phyloP scores from a whole-genome alignment of 2,113 vertebrate species.

The Hypomesus transpacificus region DNA sequence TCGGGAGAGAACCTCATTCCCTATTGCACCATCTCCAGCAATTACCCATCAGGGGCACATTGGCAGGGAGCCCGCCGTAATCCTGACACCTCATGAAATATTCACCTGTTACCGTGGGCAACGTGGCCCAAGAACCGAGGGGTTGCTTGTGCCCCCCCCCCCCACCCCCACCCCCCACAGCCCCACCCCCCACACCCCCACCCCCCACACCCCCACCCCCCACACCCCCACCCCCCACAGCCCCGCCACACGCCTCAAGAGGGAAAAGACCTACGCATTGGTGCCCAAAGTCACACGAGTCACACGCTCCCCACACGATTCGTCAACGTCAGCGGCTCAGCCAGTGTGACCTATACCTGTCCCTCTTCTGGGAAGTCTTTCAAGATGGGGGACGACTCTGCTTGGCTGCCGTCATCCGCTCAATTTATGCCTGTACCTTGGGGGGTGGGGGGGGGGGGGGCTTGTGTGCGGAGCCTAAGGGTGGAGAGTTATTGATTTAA shows the following conservation, averaged over 20 bases:
- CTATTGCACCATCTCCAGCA: conserved; percentile 27
- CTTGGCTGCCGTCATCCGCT: conserved; percentile 42
- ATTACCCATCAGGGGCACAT: conserved; percentile 20
- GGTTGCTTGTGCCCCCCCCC: conserved; percentile 41
- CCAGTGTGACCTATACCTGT: conserved; percentile 61
- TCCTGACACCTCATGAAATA: conserved; percentile 58
- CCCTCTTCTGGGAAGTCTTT: conserved; percentile 46
- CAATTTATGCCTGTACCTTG: conserved; percentile 60
- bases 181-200: too few species aligned
- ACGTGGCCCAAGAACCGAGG: conserved; percentile 28
- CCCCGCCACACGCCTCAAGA: too few species aligned
- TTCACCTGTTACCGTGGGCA: conserved; percentile 54
- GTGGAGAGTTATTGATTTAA: conserved; percentile 46
- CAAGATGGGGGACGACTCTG: conserved; percentile 43
- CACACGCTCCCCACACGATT: conserved; percentile 46
- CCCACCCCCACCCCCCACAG: background rate
- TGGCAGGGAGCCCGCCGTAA: conserved; percentile 15
- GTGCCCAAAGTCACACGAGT: conserved; percentile 41
- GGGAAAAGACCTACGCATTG: background rate
- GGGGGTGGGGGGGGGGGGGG: background rate
- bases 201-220: too few species aligned
- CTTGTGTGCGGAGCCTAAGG: conserved; percentile 27
- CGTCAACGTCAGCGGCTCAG: conserved; percentile 56
- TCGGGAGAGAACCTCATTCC: conserved; percentile 26
- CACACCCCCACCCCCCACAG: too few species aligned